Conservation (phyloP, 1,140 invertebrate species). For the Temnothorax curvispinosus region DNA sequence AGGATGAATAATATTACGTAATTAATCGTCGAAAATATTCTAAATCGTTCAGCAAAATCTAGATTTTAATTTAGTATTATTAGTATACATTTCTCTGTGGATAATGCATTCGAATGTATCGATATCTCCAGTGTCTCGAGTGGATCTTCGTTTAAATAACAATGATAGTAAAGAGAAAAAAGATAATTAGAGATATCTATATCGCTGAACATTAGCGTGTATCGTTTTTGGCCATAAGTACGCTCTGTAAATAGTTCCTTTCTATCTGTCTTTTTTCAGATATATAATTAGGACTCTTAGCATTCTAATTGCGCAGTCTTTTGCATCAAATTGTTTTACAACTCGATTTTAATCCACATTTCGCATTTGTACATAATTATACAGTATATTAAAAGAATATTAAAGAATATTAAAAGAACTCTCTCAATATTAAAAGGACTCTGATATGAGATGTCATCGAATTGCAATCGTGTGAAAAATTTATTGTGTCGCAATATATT, state of each 20-base stretch:
- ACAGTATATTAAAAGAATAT: conserved; percentile 8
- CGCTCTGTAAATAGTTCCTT: conserved; percentile 39
- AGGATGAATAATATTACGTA: conserved; percentile 30
- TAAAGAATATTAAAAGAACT: not conserved
- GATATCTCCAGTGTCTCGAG: not conserved
- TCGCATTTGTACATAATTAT: conserved; percentile 29
- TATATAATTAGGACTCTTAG: not conserved
- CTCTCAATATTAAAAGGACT: not conserved
- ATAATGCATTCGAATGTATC: not conserved
- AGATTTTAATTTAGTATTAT: conserved; percentile 35
- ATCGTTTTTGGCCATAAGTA: conserved; percentile 6
- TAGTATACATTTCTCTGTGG: not conserved
- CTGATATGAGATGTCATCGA: not conserved
- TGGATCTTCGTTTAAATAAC: conserved; percentile 26
- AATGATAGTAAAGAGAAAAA: not conserved
- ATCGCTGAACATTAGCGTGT: conserved; percentile 2
- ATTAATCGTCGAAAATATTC: conserved; percentile 3
- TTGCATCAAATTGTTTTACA: conserved; percentile 31
- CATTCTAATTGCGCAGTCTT: not conserved
- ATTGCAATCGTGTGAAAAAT: not conserved
- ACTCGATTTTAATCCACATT: not conserved
- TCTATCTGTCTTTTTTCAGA: not conserved
- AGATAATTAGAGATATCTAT: not conserved
- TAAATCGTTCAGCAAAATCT: not conserved
- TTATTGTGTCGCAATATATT: not conserved